Evolutionary conservation across 2,888 invertebrate genomes (phyloP).

Genomic region (Candidula unifasciata): DNA sequence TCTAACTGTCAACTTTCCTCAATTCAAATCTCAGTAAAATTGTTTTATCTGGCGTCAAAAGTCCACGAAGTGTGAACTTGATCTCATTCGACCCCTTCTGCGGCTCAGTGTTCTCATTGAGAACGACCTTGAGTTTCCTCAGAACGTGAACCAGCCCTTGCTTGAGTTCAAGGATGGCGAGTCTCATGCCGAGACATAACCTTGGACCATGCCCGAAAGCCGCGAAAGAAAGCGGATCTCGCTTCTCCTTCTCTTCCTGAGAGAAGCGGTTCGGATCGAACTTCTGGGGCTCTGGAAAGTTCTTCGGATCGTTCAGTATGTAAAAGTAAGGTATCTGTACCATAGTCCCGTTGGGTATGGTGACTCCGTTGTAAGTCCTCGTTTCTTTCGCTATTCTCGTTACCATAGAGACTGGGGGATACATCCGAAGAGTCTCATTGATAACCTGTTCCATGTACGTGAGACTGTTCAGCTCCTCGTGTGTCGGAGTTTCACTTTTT

Average conservation of each 20-base stretch:
- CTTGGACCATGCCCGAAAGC: slow-evolving; percentile 28
- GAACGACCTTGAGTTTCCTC: slow-evolving; percentile 18
- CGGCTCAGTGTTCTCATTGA: slow-evolving; percentile 30
- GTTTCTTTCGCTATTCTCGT: slow-evolving; percentile 21
- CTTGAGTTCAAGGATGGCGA: slow-evolving; percentile 23
- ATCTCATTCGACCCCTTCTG: background rate
- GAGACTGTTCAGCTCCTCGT: slow-evolving; percentile 30
- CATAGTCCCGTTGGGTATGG: slow-evolving; percentile 4
- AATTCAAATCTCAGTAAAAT: slow-evolving; percentile 1
- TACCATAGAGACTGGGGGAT: background rate
- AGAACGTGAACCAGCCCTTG: slow-evolving; percentile 20
- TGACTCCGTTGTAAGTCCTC: slow-evolving; percentile 15
- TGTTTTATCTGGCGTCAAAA: slow-evolving; percentile 7
- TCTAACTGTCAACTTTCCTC: background rate
- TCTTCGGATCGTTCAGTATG: slow-evolving; percentile 25
- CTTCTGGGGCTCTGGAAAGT: slow-evolving; percentile 13
- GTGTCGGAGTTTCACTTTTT: slow-evolving; percentile 10
- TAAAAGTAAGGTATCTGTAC: slow-evolving; percentile 17
- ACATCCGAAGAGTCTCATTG: slow-evolving; percentile 34
- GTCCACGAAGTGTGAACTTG: background rate
- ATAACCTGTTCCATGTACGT: slow-evolving; percentile 35
- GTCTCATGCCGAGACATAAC: slow-evolving; percentile 22
- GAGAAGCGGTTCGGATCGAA: slow-evolving; percentile 31
- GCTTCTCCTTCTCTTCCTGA: slow-evolving; percentile 19
- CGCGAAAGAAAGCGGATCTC: background rate